phyloP scores from a whole-genome alignment of 2,113 vertebrate species.

The Micronisus gabar region DNA sequence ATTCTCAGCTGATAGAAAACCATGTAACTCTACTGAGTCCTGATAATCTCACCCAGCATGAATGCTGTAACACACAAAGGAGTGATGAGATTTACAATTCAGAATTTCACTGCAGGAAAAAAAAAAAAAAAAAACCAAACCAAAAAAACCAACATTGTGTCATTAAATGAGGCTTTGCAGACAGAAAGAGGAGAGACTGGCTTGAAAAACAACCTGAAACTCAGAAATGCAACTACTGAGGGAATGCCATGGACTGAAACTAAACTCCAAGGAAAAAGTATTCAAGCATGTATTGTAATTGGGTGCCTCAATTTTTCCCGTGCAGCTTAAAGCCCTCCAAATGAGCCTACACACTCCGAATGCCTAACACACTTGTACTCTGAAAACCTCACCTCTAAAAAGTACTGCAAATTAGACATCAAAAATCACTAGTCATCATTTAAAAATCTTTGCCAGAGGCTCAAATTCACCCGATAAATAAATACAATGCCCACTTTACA shows the following conservation, averaged over 20 bases:
- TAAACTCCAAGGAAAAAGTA: conserved; percentile 14
- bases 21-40: not conserved
- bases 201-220: conserved; percentile 4
- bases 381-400: not conserved
- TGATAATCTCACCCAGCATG: not conserved
- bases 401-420: not conserved
- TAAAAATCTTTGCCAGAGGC: not conserved
- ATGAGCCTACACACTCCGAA: not conserved
- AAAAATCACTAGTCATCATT: not conserved
- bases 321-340: not conserved
- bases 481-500: not conserved
- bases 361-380: not conserved
- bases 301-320: not conserved
- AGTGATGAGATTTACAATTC: conserved; percentile 15
- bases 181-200: not conserved
- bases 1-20: not conserved
- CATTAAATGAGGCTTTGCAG: conserved; percentile 24
- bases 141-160: not conserved
- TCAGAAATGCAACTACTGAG: not conserved
- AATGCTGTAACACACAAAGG: not conserved
- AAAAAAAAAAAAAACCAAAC: not conserved
- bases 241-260: conserved; percentile 8
- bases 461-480: not conserved
- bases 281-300: conserved; percentile 24
- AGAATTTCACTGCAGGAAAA: not conserved